Base-by-base conservation (phyloP, 2,113 vertebrate species). In the Salvator merianae region DNA sequence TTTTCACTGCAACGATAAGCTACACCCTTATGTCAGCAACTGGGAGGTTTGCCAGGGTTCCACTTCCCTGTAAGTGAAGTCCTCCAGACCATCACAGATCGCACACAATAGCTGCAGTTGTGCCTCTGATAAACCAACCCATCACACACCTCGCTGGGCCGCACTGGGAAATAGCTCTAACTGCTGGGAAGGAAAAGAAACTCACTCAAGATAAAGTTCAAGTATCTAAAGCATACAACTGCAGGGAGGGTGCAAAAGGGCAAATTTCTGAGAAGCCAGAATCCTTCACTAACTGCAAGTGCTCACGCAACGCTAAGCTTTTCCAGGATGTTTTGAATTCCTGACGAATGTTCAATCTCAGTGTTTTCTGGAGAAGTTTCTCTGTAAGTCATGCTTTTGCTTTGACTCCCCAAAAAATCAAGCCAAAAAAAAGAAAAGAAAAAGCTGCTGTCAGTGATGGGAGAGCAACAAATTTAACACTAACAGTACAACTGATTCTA, bases 281-380 rank as follows among this genome's bases (percentile, higher is more conserved):
- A 30, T 36, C 9, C 65, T 59, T 22, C 12, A 82, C 22, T 26
- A 84, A 77, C 68, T 28, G 2, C 86, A 76, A 34, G 38, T 43
- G 72, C 68, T 86, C 77, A 86, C 65, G 84, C 50, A 78, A 84
- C 40, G 14, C 50, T 77, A 88, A 89, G 4, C 43, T 84, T 73
- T 84, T 79, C 89, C 86, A 86, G 72, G 47, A 81, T 65, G 68
- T 82, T 82, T n/a, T 36, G 63, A 89, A 93, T 62, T 91, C 83
- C 84, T 62, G n/a, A 36, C 53, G 2, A 24, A 40, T 0, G 18
- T 59, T 83, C 85, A 84, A 59, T 30, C 86, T 59, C 40, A 62
- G 43, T 13, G 62, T 22, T 53, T 50, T 82, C 89, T 69, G 86
- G 73, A 66, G 68, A 83, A 78, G 82, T n/a, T 86, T 2, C 12